phyloP scores from a whole-genome alignment of 2,113 vertebrate species.

The Burhinus bistriatus region DNA sequence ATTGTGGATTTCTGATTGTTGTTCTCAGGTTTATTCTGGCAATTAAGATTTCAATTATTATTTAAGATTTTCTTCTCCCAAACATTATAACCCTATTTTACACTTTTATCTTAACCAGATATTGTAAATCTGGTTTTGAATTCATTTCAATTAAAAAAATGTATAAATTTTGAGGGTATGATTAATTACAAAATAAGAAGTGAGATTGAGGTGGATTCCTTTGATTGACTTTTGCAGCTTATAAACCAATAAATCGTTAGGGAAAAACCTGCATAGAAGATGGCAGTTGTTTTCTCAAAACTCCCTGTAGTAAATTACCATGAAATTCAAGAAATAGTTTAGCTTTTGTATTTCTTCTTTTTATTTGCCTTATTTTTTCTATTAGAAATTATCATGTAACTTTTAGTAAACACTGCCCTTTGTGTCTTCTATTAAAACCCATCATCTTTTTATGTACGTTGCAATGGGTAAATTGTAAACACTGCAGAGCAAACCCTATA shows the following conservation, averaged over 20 bases:
- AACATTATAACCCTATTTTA: not conserved
- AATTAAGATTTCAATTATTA: not conserved
- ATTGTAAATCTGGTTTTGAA: not conserved
- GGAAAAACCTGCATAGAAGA: not conserved
- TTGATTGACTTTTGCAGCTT: not conserved
- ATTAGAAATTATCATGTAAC: not conserved
- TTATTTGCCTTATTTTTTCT: not conserved
- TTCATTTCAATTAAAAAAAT: not conserved
- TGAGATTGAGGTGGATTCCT: not conserved
- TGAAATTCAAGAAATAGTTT: not conserved
- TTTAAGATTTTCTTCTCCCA: not conserved
- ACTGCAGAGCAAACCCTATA: not conserved
- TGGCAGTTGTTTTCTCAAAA: not conserved
- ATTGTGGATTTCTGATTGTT: not conserved
- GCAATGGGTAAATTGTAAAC: not conserved
- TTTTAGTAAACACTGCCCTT: not conserved
- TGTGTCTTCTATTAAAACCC: not conserved
- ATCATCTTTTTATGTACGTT: not conserved
- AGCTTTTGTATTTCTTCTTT: not conserved
- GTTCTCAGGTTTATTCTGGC: not conserved
- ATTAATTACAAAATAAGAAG: not conserved
- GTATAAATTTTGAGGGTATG: not conserved
- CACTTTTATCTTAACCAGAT: not conserved
- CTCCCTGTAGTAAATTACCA: not conserved
- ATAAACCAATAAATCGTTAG: not conserved